These are phyloP conservation scores for Cuniculus paca DNA, from an alignment of 2,797 vertebrate species.

Conservation along the genomic window DNA sequence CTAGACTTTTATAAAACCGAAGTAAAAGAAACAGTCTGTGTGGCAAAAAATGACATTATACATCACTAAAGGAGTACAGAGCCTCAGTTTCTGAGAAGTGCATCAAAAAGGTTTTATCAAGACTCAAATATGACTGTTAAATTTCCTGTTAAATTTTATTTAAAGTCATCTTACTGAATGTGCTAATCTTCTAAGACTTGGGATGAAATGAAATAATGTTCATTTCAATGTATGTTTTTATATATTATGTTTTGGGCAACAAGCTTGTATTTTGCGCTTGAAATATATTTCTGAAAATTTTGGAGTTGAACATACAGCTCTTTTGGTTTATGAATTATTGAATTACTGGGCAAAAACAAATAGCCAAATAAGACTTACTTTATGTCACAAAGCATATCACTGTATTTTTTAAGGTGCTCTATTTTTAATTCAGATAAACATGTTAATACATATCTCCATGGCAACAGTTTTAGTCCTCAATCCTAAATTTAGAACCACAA, in stretches of 20 bases:
- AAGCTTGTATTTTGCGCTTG: constrained; percentile 3
- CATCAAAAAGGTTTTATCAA: neutral
- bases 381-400: constrained; percentile 10
- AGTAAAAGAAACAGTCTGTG: neutral
- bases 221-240: constrained; percentile 23
- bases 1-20: neutral
- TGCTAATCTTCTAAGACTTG: neutral
- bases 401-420: constrained; percentile 14
- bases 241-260: neutral
- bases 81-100: neutral
- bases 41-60: neutral
- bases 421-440: constrained; percentile 66
- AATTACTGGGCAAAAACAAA: constrained; percentile 53
- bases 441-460: constrained; percentile 45
- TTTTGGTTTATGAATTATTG: neutral
- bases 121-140: neutral
- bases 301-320: neutral
- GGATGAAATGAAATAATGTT: neutral
- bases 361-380: neutral
- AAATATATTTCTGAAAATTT: constrained; percentile 54
- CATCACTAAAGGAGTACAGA: neutral
- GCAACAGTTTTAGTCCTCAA: constrained; percentile 37
- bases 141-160: neutral
- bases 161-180: neutral
- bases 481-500: constrained; percentile 19